phyloP scores from a whole-genome alignment of 2,888 invertebrate species.

The Sinotaia quadrata region DNA sequence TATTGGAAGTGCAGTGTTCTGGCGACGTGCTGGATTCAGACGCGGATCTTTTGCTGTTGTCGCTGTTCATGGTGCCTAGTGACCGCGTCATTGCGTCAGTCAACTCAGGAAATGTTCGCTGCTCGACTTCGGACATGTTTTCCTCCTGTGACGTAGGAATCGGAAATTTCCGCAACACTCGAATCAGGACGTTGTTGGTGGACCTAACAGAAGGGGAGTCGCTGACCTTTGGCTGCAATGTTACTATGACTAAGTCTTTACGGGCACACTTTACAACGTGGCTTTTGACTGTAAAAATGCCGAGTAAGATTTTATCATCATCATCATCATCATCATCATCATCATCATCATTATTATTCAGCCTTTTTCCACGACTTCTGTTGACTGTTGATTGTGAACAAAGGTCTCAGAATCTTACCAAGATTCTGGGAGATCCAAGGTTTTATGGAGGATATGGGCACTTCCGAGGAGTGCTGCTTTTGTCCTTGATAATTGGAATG shows the following conservation, averaged over 20 bases:
- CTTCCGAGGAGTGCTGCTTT: no score
- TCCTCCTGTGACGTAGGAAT: slow-evolving; percentile 10
- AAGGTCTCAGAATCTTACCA: no score
- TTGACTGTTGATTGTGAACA: no score
- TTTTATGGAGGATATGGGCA: no score
- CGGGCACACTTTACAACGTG: slow-evolving; percentile 7
- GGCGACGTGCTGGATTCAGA: slow-evolving; percentile 15
- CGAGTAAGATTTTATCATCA: slow-evolving; percentile 10
- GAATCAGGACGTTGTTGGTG: slow-evolving; percentile 8
- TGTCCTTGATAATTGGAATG: no score
- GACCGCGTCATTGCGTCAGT: slow-evolving; percentile 16
- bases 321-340: no score
- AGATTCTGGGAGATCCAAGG: no score
- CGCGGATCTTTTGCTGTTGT: slow-evolving; percentile 11
- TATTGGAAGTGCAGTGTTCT: slow-evolving; percentile 10
- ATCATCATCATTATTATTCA: no score
- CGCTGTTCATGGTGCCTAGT: slow-evolving; percentile 12
- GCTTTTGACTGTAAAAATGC: slow-evolving; percentile 8
- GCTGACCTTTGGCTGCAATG: slow-evolving; percentile 16
- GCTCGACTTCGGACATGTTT: slow-evolving; percentile 17
- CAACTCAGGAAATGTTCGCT: slow-evolving; percentile 3
- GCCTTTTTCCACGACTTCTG: no score
- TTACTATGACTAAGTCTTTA: not conserved
- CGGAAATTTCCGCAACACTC: slow-evolving; percentile 11
- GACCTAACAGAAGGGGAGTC: slow-evolving; percentile 6